Percentiles rank a stretch among this genome's conserved stretches.
These are phyloP conservation scores for Salvelinus fontinalis DNA, from an alignment of 2,113 vertebrate genomes.

Conservation along the genomic window DNA sequence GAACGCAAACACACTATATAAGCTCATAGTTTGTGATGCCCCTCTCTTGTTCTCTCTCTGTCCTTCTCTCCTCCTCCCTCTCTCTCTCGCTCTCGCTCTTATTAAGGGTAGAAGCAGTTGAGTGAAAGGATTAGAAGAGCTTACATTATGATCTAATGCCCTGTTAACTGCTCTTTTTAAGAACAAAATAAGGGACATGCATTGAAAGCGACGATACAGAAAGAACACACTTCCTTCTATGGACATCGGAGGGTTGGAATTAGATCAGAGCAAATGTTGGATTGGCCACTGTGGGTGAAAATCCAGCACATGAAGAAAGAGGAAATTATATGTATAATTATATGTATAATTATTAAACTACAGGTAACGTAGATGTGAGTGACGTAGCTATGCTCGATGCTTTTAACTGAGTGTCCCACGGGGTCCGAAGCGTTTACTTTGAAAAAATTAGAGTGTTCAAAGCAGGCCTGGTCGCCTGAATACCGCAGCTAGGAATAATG, in stretches of 20 bases:
- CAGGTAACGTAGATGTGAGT: too few relatives aligned
- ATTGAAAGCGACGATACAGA: conserved; percentile 13
- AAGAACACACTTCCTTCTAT: neutral
- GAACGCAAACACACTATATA: conserved; percentile 1
- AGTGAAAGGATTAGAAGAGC: conserved; percentile 69
- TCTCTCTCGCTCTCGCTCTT: conserved; percentile 6
- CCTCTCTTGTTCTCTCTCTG: neutral
- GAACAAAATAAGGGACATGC: conserved; percentile 17
- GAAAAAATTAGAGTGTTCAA: too few relatives aligned
- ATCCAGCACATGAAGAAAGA: too few relatives aligned
- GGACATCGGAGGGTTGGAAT: neutral
- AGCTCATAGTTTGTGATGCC: neutral
- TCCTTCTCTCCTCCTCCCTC: too few relatives aligned
- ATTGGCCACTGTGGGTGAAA: too few relatives aligned
- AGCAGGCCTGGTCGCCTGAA: too few relatives aligned
- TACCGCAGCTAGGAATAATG: too few relatives aligned
- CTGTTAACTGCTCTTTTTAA: conserved; percentile 50
- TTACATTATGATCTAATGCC: conserved; percentile 59
- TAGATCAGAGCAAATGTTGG: too few relatives aligned
- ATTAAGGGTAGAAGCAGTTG: conserved; percentile 39
- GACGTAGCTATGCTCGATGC: neutral
- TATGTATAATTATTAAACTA: too few relatives aligned
- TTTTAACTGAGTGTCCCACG: too few relatives aligned
- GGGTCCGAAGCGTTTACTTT: too few relatives aligned
- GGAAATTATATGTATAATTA: too few relatives aligned